Percentiles rank a stretch among this genome's conserved stretches.
Evolutionary conservation across 2,888 invertebrate genomes (phyloP).

Genomic region (Ophion slaviceki): DNA sequence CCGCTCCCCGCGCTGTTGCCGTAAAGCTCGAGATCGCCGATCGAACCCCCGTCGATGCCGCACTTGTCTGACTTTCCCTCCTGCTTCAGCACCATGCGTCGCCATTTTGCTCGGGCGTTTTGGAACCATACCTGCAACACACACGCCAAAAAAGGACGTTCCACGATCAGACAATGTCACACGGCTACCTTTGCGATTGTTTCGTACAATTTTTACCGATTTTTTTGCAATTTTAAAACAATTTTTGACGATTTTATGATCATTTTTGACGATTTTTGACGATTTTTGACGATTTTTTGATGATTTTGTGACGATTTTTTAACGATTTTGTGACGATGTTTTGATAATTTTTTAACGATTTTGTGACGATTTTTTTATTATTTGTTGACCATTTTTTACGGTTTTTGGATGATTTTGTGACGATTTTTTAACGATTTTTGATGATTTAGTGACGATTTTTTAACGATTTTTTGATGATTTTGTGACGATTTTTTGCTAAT

Average conservation of each 20-base stretch:
- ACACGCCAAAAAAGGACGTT: not conserved
- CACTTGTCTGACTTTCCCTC: conserved; percentile 91
- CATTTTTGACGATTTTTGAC: too few relatives aligned
- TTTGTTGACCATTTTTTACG: not conserved
- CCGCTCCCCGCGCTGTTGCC: conserved; percentile 87
- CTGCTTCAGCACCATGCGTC: conserved; percentile 93
- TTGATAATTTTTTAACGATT: not conserved
- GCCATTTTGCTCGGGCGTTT: conserved; percentile 96
- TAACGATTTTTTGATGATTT: too few relatives aligned
- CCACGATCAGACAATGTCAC: too few relatives aligned
- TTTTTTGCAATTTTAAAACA: too few relatives aligned
- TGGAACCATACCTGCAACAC: conserved; percentile 95
- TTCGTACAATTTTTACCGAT: not conserved
- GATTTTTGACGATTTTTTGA: too few relatives aligned
- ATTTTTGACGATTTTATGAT: too few relatives aligned
- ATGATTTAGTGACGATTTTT: too few relatives aligned
- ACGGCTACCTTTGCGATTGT: too few relatives aligned
- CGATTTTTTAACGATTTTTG: not conserved
- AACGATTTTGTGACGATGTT: too few relatives aligned
- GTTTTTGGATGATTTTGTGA: too few relatives aligned
- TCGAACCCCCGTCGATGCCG: conserved; percentile 86
- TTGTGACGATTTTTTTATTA: not conserved
- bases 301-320: not conserved
- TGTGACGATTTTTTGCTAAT: too few relatives aligned
- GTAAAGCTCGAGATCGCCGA: conserved; percentile 84